phyloP scores from a whole-genome alignment of 2,797 vertebrate species.

The Pogonophryne albipinna region DNA sequence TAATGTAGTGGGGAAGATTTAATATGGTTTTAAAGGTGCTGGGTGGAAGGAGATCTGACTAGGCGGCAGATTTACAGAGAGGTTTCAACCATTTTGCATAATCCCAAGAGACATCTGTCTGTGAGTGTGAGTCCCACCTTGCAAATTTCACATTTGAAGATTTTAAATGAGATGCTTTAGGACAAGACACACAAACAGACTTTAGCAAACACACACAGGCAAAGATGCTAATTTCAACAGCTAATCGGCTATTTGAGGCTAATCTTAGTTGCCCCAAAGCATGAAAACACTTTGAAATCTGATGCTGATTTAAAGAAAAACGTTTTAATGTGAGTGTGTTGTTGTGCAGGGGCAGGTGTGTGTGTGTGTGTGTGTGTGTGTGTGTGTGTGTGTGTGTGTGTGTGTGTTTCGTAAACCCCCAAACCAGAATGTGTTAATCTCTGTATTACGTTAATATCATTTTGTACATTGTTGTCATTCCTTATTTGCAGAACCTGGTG shows the following conservation, averaged over 20 bases:
- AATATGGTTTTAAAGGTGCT: conserved; percentile 41
- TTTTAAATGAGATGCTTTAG: conserved; percentile 57
- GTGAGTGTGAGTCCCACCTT: conserved; percentile 52
- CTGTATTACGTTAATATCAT: conserved; percentile 28
- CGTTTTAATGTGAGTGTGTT: conserved; percentile 7
- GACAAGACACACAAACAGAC: conserved; percentile 38
- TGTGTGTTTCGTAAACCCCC: conserved; percentile 2
- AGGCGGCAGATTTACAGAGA: conserved; percentile 45
- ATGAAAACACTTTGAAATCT: conserved; percentile 40
- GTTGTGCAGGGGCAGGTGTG: neutral
- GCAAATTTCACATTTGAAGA: conserved; percentile 59
- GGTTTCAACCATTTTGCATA: conserved; percentile 67
- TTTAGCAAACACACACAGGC: conserved; percentile 38
- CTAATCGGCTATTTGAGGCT: conserved; percentile 51
- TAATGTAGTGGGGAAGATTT: conserved; percentile 46
- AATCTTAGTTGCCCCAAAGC: conserved; percentile 46
- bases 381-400: neutral
- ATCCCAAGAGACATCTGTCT: conserved; percentile 66
- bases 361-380: neutral
- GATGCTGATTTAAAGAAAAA: conserved; percentile 44
- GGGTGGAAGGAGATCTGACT: conserved; percentile 51
- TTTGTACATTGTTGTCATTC: conserved; percentile 37
- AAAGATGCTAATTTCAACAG: conserved; percentile 47
- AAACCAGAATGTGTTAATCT: conserved; percentile 32
- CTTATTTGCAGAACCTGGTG: conserved; percentile 36